Percentiles rank a stretch among this genome's conserved stretches.
Evolutionary conservation across 1,140 invertebrate species (phyloP).

Genomic region (Globodera ellingtonae): DNA sequence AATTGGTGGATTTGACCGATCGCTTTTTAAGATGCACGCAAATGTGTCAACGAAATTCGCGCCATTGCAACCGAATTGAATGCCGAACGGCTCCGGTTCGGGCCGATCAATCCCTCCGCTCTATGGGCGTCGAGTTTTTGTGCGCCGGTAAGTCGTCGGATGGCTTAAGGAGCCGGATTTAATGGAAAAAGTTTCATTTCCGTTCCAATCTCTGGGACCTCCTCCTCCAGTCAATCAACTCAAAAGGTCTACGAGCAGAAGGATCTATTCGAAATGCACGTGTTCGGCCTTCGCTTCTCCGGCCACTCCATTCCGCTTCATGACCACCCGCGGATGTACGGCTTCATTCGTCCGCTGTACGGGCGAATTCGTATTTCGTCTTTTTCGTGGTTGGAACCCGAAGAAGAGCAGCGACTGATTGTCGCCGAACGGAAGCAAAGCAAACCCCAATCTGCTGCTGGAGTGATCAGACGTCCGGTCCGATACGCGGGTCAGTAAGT

Average conservation of each 20-base stretch:
- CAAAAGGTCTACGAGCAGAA: constrained; percentile 31
- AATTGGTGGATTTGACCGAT: no score
- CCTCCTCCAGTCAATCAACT: no score
- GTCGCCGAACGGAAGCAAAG: constrained; percentile 7
- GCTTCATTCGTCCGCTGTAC: constrained; percentile 41
- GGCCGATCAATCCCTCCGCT: constrained; percentile 8
- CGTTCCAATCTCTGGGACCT: no score
- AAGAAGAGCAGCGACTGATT: constrained; percentile 30
- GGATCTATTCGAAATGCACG: constrained; percentile 21
- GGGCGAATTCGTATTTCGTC: constrained; percentile 38
- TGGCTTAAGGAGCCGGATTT: no score
- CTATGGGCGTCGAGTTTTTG: constrained; percentile 30
- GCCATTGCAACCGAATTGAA: constrained; percentile 9
- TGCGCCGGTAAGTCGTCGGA: not conserved
- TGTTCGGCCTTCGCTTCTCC: constrained; percentile 45
- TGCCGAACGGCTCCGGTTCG: constrained; percentile 1
- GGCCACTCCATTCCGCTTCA: constrained; percentile 49
- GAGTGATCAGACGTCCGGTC: constrained; percentile 30
- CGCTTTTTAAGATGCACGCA: not conserved
- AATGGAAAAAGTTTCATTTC: no score
- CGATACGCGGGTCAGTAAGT: constrained; percentile 43
- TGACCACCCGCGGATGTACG: constrained; percentile 49
- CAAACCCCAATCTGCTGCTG: not conserved
- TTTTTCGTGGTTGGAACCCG: constrained; percentile 39
- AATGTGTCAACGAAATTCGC: constrained; percentile 20